phyloP scores from a whole-genome alignment of 2,113 vertebrate species.

The Jacana jacana region DNA sequence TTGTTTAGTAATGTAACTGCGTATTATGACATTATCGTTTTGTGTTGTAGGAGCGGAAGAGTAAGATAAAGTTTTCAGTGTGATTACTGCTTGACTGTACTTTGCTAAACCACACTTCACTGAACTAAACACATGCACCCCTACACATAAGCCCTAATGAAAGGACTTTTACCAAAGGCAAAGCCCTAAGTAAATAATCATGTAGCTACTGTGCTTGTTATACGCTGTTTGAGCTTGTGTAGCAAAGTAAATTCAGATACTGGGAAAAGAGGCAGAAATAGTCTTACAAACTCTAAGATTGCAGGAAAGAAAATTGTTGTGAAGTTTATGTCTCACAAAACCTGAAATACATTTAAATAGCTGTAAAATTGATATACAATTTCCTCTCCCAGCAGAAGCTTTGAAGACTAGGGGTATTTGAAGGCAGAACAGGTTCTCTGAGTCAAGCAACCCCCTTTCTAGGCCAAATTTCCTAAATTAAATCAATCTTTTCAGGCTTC shows the following conservation, averaged over 20 bases:
- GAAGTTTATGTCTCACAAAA: not conserved
- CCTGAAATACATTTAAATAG: not conserved
- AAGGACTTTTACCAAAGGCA: constrained; percentile 16
- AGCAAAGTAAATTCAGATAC: constrained; percentile 6
- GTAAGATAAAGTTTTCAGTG: not conserved
- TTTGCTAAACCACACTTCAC: not conserved
- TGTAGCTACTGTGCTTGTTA: not conserved
- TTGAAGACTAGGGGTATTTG: not conserved
- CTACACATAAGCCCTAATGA: not conserved
- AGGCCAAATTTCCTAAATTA: not conserved
- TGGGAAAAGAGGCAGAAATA: not conserved
- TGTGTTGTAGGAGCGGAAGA: not conserved
- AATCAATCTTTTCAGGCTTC: not conserved
- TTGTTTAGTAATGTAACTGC: not conserved
- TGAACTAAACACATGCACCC: not conserved
- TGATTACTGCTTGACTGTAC: not conserved
- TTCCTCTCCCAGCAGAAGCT: not conserved
- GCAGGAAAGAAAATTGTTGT: not conserved
- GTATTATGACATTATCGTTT: not conserved
- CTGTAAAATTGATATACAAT: not conserved
- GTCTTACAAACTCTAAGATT: not conserved
- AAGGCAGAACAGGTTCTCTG: not conserved
- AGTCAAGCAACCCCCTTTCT: not conserved
- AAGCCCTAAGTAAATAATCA: constrained; percentile 26
- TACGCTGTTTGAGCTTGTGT: not conserved